A percentile compares a stretch with the other conserved stretches of the same genome.
These are phyloP conservation scores for Diplogasteroides magnus DNA, from an alignment of 1,140 invertebrate species.

Conservation along the genomic window DNA sequence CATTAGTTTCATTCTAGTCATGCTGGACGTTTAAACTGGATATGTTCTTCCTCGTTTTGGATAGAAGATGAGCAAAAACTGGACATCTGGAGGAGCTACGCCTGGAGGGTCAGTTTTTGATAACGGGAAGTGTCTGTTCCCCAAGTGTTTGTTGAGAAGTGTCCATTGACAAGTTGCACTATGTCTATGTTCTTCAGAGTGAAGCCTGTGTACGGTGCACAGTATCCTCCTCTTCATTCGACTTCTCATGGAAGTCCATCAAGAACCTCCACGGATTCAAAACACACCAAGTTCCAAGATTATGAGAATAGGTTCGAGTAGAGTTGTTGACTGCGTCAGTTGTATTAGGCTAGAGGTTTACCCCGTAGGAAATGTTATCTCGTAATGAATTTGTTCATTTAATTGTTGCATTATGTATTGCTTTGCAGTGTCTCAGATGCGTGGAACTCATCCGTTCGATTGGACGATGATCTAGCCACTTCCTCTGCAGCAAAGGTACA, in stretches of 20 bases:
- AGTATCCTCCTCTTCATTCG: conserved; percentile 24
- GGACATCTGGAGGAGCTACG: background rate
- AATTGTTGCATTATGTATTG: background rate
- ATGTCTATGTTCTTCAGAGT: conserved; percentile 7
- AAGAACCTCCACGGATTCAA: conserved; percentile 1
- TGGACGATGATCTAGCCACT: conserved; percentile 11
- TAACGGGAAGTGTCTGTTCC: background rate
- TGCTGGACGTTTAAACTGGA: too few species aligned
- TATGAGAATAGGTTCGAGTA: conserved; percentile 26
- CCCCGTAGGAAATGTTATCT: background rate
- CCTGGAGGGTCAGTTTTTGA: background rate
- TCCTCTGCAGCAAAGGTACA: conserved; percentile 2
- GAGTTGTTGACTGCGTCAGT: background rate
- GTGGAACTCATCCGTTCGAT: conserved; percentile 11
- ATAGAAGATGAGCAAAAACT: background rate
- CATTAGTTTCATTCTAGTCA: too few species aligned
- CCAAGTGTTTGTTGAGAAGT: background rate
- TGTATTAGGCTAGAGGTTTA: background rate
- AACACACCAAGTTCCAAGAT: conserved; percentile 24
- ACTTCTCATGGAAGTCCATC: conserved; percentile 8
- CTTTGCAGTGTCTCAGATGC: conserved; percentile 29
- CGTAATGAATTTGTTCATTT: background rate
- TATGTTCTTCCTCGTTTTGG: too few species aligned
- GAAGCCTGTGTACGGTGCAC: conserved; percentile 26
- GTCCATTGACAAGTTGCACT: background rate